phyloP scores from a whole-genome alignment of 2,113 vertebrate species.

The Ciconia maguari region DNA sequence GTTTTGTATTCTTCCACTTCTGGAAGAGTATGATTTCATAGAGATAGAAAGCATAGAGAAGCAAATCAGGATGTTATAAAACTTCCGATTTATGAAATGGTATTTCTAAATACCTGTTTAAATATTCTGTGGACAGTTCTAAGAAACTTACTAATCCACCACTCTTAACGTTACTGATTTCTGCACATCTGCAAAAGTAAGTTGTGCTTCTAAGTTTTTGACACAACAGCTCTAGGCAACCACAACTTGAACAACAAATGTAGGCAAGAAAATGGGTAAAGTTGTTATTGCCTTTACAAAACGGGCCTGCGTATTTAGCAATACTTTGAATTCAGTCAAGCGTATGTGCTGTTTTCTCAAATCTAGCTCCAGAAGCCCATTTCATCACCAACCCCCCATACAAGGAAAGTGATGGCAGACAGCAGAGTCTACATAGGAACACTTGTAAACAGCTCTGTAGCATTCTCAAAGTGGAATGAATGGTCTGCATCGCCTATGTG shows the following conservation, averaged over 20 bases:
- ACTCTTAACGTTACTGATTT: background rate
- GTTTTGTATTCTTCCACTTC: background rate
- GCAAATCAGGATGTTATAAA: background rate
- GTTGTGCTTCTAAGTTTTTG: background rate
- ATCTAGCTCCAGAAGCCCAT: background rate
- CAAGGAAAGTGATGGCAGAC: background rate
- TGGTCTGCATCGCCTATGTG: fast-evolving
- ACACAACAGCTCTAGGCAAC: background rate
- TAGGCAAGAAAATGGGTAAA: background rate
- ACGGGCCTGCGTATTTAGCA: background rate
- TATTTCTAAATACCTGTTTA: background rate
- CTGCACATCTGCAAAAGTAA: background rate
- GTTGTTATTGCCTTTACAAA: background rate
- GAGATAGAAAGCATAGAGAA: background rate
- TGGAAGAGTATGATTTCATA: fast-evolving
- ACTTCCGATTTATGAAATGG: background rate
- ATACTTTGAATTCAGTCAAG: background rate
- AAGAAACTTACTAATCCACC: background rate
- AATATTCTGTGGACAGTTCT: background rate
- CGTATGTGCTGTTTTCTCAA: background rate
- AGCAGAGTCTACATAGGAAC: background rate
- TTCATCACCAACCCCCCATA: background rate
- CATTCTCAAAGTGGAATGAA: background rate
- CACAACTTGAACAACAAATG: background rate
- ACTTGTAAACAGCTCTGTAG: background rate